Base-by-base conservation (phyloP, 2,797 vertebrate genomes). In the Acridotheres tristis region DNA sequence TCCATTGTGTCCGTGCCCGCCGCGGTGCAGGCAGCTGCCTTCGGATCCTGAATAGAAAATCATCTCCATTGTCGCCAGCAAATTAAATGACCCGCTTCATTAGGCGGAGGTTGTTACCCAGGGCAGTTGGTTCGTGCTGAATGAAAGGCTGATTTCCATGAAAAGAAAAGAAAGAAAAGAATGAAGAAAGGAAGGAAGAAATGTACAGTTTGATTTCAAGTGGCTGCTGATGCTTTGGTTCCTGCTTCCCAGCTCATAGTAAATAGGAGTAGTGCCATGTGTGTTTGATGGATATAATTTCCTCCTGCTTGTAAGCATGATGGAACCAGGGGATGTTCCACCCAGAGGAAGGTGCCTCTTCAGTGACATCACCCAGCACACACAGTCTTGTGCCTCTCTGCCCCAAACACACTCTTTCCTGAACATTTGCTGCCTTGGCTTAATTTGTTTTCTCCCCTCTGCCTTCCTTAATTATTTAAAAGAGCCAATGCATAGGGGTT, bases 41-140 rank as follows among this genome's bases (percentile, higher is more conserved):
- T 82, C 16, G 53, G 90, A 30, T 72, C 53, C 89, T 96, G 92
- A 92, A 96, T 85, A 95, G 95, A 95, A 93, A 94, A 93, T 95
- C 90, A 87, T 89, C 92, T 4, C 95, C 93, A 96, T 97, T 97
- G 94, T 96, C 68, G 72, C 25, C 84, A 29, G 94, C 94, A 96
- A 97, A 97, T 96, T 94, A 96, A 97, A 96, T 92, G 94, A 96
- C 53, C 81, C 84, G 95, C 90, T 96, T 95, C 95, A 96, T 95
- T 90, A 97, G 93, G 88, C 71, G 2, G 93, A 81, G 93, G 95
- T 96, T 95, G 95, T 96, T 79, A 92, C 93, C 22, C 10, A 85
- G 94, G 95, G 93, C 97, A 91, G 86, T 96, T 90, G 94, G 90
- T 96, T 85, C 7, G 4, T 77, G 92, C 88, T 93, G 89, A 94